A percentile compares a stretch with the other conserved stretches of the same genome.
Evolutionary conservation across 2,113 vertebrate genomes (phyloP).

Genomic region (Heterocephalus glaber): DNA sequence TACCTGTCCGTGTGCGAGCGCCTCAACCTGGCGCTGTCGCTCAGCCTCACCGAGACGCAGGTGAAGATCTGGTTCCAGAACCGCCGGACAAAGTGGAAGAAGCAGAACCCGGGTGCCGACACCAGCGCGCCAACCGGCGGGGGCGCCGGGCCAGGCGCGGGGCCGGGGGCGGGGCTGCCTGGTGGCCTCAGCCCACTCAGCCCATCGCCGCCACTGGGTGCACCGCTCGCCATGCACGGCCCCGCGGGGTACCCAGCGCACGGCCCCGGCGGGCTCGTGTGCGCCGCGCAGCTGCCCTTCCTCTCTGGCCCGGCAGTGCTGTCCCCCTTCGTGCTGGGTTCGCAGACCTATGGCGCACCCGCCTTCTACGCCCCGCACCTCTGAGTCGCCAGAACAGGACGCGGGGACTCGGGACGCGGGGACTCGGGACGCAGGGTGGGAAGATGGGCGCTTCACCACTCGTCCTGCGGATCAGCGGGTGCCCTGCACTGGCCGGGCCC

Average conservation of each 20-base stretch:
- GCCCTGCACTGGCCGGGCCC: not conserved
- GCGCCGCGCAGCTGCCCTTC: conserved; percentile 94
- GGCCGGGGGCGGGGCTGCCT: conserved; percentile 85
- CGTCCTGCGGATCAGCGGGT: not conserved
- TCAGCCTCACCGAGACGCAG: conserved; percentile 95
- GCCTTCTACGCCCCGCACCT: conserved; percentile 98
- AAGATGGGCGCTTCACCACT: not conserved
- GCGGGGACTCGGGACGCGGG: not conserved
- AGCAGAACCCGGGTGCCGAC: conserved; percentile 96
- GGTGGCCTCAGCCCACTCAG: conserved; percentile 89
- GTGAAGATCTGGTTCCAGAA: conserved; percentile 98
- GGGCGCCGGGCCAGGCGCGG: conserved; percentile 79
- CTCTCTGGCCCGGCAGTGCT: conserved; percentile 94
- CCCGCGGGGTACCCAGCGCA: conserved; percentile 90
- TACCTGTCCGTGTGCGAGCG: conserved; percentile 96
- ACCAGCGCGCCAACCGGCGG: conserved; percentile 91
- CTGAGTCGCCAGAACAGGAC: conserved; percentile 79
- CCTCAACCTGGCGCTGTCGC: conserved; percentile 94
- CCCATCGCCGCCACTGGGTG: conserved; percentile 93
- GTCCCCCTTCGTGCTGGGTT: conserved; percentile 96
- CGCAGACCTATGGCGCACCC: conserved; percentile 95
- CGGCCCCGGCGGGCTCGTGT: conserved; percentile 92
- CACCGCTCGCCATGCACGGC: conserved; percentile 93
- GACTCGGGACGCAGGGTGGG: not conserved
- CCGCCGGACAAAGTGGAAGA: conserved; percentile 97